Percentiles rank a stretch among this genome's conserved stretches.
phyloP scores from a whole-genome alignment of 2,113 vertebrate genomes.

The Neoarius graeffei region DNA sequence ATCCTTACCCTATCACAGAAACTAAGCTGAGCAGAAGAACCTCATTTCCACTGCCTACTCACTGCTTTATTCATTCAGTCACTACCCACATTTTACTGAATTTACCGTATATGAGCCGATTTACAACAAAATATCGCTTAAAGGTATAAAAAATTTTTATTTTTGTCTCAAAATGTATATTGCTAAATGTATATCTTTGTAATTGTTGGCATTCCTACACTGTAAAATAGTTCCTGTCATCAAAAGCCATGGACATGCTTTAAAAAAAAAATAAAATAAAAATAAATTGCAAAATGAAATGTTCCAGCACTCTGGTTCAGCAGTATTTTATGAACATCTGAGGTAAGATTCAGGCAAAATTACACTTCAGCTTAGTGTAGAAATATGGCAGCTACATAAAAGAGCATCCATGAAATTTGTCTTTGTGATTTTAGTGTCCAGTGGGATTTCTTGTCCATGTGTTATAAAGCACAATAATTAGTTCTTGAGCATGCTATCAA shows the following conservation, averaged over 20 bases:
- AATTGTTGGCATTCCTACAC: neutral
- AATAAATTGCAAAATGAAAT: neutral
- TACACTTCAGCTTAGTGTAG: constrained; percentile 19
- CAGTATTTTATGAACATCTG: constrained; percentile 26
- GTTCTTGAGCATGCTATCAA: constrained; percentile 53
- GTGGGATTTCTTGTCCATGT: constrained; percentile 51
- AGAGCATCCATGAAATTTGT: constrained; percentile 45
- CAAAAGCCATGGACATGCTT: neutral
- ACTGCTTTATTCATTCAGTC: neutral
- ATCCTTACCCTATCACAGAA: neutral
- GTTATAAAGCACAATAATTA: constrained; percentile 61
- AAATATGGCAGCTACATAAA: constrained; percentile 52
- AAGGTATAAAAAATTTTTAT: neutral
- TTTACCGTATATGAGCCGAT: neutral
- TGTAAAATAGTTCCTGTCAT: neutral
- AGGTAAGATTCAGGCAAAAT: constrained; percentile 53
- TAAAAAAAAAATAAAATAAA: neutral
- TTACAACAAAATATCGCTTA: neutral
- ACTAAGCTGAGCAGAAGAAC: neutral
- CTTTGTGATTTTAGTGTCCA: constrained; percentile 57
- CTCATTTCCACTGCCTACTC: neutral
- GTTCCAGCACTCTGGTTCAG: constrained; percentile 8
- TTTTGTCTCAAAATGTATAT: neutral
- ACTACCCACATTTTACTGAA: neutral
- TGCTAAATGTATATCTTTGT: neutral